Evolutionary conservation across 2,113 vertebrate genomes (phyloP).

Genomic region (Alethe diademata): DNA sequence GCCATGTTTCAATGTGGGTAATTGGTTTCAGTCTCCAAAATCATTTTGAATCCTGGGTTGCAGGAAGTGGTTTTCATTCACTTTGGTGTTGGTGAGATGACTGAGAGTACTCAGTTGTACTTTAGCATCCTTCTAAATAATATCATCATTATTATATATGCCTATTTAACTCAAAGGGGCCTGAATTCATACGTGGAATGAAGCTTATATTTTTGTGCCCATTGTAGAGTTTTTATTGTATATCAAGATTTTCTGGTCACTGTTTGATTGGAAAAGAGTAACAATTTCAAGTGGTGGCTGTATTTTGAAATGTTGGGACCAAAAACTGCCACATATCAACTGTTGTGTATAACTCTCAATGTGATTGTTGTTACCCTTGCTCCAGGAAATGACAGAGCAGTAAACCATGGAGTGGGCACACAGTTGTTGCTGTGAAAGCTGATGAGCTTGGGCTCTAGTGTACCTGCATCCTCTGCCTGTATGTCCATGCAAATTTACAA

Average conservation of each 20-base stretch:
- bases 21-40: not conserved
- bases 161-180: not conserved
- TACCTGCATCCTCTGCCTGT: not conserved
- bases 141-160: not conserved
- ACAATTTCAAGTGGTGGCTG: not conserved
- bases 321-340: not conserved
- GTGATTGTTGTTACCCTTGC: accelerated
- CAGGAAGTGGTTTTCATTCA: not conserved
- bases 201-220: not conserved
- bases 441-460: not conserved
- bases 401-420: not conserved
- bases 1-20: not conserved
- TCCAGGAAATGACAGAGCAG: not conserved
- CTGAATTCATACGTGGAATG: not conserved
- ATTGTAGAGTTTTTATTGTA: not conserved
- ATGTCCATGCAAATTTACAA: not conserved
- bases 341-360: not conserved
- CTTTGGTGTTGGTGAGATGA: not conserved
- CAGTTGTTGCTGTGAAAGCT: not conserved
- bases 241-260: not conserved
- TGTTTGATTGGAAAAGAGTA: not conserved
- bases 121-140: not conserved
- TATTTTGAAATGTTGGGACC: not conserved
- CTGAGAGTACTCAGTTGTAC: not conserved
- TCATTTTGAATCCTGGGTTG: not conserved